A percentile compares a stretch with the other conserved stretches of the same genome.
Evolutionary conservation across 2,888 invertebrate species (phyloP).

Genomic region (Diadromus collaris): DNA sequence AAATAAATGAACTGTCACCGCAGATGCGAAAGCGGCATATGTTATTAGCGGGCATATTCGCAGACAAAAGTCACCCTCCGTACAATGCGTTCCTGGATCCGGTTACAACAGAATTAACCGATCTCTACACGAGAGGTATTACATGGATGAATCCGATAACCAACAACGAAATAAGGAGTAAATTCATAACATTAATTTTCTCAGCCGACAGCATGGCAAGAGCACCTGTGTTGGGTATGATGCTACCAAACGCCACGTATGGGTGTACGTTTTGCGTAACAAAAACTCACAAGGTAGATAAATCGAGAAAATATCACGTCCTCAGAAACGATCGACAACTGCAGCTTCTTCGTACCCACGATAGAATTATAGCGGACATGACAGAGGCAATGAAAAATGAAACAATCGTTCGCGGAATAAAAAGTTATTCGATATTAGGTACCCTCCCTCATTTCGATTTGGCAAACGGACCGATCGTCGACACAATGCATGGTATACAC

Average conservation of each 20-base stretch:
- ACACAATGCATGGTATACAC: not conserved
- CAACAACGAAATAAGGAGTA: not conserved
- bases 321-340: not conserved
- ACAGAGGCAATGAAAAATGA: not conserved
- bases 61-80: constrained; percentile 15
- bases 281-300: not conserved
- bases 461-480: not conserved
- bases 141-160: constrained; percentile 24
- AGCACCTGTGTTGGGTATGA: constrained; percentile 41
- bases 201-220: constrained; percentile 26
- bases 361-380: constrained; percentile 23
- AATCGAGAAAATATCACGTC: constrained; percentile 15
- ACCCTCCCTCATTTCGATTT: not conserved
- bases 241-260: not conserved
- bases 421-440: not conserved
- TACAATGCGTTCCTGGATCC: constrained; percentile 20
- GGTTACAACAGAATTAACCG: not conserved
- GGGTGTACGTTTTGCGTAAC: constrained; percentile 26
- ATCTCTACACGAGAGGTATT: constrained; percentile 36
- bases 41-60: constrained; percentile 38
- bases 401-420: constrained; percentile 13
- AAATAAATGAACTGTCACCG: constrained; percentile 26
- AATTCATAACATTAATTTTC: constrained; percentile 37
- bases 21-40: constrained; percentile 26
- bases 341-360: constrained; percentile 1